Evolutionary conservation across 2,113 vertebrate genomes (phyloP), one percentile per base, ranked within the genome.

Genomic region (Sebastes schlegelii): DNA sequence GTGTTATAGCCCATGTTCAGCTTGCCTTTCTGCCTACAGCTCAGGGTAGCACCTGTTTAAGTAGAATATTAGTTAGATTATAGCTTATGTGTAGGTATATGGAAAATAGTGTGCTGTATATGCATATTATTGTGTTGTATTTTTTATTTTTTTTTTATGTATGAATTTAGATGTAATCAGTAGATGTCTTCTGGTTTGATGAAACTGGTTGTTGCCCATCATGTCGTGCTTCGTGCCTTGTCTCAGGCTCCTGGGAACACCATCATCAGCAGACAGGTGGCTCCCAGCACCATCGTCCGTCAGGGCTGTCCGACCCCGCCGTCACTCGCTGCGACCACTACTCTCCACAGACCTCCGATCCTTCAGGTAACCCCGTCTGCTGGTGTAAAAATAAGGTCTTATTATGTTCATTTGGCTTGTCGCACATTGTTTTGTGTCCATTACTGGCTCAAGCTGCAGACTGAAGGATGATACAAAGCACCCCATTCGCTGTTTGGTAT

Each of bases 281-380:
- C 96, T 87, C 97, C 97, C 42, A 96, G 96, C 61, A 95, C 96
- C 72, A 97, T 99, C 86, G 97, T 98, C 88, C 97, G 97, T 90
- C 97, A 96, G 91, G 95, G 96, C 88, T 96, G 96, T 93, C 96
- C 97, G 87, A 94, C 96, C 76, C 94, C 97, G 82, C 95, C 96
- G 0, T 94, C 96, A 64, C 95, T 96, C 64, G 92, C 97, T 74
- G 94, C 96, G 26, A 96, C 96, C 51, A 95, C 97, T 16, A 95
- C 97, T 71, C 94, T 99, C 78, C 98, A 99, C 90, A 97, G 98
- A 82, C 96, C 97, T 45, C 96, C 97, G 1, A 93, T 97, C 54
- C 95, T 98, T 85, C 97, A 98, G 94, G 97, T 97, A 88, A 52
- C 9, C 11, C 16, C 0, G 11, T 58, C 1, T 46, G 48, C 43